Evolutionary conservation across 2,113 vertebrate species (phyloP).

Genomic region (Brachyistius frenatus): DNA sequence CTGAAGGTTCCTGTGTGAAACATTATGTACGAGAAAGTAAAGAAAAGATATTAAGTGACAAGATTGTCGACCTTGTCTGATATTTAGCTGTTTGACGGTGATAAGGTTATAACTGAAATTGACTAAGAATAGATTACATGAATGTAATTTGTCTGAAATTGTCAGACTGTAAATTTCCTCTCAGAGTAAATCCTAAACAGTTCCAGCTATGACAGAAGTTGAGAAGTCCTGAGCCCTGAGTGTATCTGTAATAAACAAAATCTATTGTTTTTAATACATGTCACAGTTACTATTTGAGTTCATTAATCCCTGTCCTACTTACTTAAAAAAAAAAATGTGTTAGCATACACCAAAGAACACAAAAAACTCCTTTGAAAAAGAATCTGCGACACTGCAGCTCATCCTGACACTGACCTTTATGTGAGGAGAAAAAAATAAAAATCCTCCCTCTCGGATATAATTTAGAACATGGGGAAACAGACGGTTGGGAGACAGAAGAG

Average conservation of each 20-base stretch:
- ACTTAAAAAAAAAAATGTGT: neutral
- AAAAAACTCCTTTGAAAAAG: constrained; percentile 29
- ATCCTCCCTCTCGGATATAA: constrained; percentile 67
- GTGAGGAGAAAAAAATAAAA: constrained; percentile 36
- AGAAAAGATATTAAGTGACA: neutral
- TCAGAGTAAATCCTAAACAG: neutral
- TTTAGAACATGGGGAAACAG: constrained; percentile 82
- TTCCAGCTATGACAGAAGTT: neutral
- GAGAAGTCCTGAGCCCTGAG: neutral
- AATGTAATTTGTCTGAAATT: neutral
- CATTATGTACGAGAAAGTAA: neutral
- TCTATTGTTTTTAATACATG: neutral
- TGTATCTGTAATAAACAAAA: neutral
- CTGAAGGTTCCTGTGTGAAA: neutral
- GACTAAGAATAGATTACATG: neutral
- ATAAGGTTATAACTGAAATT: neutral
- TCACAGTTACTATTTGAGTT: constrained; percentile 1
- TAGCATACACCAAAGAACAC: constrained; percentile 17
- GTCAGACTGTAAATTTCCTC: neutral
- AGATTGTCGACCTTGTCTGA: neutral
- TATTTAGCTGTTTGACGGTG: neutral
- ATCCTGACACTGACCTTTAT: constrained; percentile 61
- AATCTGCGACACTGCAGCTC: constrained; percentile 2
- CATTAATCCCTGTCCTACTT: neutral
- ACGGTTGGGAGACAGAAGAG: constrained; percentile 85